Percentiles rank a stretch among this genome's conserved stretches.
phyloP scores from a whole-genome alignment of 2,888 invertebrate genomes.

The Drosophila mettleri region DNA sequence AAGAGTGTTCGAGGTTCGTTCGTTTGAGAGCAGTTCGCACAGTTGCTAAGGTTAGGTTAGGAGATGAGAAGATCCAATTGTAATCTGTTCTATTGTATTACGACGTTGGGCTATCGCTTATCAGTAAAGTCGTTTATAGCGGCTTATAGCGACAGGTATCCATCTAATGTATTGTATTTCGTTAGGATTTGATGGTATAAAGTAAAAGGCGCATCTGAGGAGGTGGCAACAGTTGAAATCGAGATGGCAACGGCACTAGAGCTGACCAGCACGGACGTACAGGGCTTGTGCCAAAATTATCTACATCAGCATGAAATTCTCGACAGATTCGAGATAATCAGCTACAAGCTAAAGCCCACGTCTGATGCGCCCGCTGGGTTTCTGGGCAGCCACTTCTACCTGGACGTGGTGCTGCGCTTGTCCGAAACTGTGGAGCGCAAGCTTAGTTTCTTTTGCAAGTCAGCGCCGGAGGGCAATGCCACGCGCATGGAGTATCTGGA shows the following conservation, averaged over 20 bases:
- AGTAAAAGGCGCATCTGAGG: constrained; percentile 1
- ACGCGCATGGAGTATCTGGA: constrained; percentile 86
- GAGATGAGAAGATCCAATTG: constrained; percentile 4
- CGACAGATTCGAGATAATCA: constrained; percentile 62
- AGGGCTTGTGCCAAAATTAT: constrained; percentile 70
- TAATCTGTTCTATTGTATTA: constrained; percentile 6
- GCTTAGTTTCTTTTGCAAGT: constrained; percentile 87
- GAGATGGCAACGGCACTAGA: constrained; percentile 66
- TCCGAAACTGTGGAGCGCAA: constrained; percentile 41
- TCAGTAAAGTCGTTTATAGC: constrained; percentile 23
- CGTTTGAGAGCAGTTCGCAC: neutral
- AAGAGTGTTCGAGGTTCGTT: constrained; percentile 9
- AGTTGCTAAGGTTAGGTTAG: neutral
- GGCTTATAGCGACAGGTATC: constrained; percentile 5
- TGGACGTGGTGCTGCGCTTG: constrained; percentile 69
- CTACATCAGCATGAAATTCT: constrained; percentile 47
- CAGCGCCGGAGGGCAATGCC: constrained; percentile 86
- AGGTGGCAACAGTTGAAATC: constrained; percentile 38
- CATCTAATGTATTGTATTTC: neutral
- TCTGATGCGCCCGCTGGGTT: constrained; percentile 81
- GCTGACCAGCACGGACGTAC: constrained; percentile 60
- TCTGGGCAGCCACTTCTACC: constrained; percentile 80
- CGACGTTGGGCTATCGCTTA: constrained; percentile 13
- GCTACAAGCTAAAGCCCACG: constrained; percentile 67
- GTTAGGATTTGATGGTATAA: constrained; percentile 39